Evolutionary conservation across 2,797 vertebrate species (phyloP).

Genomic region (Neopelma chrysocephalum): DNA sequence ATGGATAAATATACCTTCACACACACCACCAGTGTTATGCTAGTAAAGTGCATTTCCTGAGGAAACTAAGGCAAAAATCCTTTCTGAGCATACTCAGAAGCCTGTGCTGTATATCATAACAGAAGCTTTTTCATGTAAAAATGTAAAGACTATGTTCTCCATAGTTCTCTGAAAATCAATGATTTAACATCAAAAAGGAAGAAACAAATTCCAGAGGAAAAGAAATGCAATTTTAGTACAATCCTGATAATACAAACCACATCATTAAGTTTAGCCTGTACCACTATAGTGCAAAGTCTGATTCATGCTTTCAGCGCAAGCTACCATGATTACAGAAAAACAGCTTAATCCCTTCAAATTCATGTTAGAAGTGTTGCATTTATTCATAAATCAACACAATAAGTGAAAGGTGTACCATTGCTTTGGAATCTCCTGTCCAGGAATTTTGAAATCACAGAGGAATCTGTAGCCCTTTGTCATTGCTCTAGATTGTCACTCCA

Average conservation of each 20-base stretch:
- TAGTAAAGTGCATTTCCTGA: background rate
- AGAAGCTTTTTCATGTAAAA: background rate
- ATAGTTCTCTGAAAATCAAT: background rate
- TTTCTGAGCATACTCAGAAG: background rate
- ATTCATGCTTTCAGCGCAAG: background rate
- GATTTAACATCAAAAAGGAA: background rate
- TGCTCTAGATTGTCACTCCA: background rate
- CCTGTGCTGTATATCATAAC: background rate
- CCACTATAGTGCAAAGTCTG: background rate
- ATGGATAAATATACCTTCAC: background rate
- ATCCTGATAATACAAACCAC: background rate
- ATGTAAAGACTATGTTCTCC: background rate
- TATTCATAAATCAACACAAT: background rate
- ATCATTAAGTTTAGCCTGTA: background rate
- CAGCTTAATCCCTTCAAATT: background rate
- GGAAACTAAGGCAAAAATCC: background rate
- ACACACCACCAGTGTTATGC: background rate
- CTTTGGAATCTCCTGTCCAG: background rate
- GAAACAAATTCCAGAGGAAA: background rate
- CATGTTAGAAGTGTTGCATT: background rate
- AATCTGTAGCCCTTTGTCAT: background rate
- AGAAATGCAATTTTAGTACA: background rate
- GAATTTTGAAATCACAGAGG: background rate
- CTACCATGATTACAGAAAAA: background rate
- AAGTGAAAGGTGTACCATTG: background rate